Base-by-base conservation (phyloP, 2,797 vertebrate genomes). In the Gymnopithys bicolor region DNA sequence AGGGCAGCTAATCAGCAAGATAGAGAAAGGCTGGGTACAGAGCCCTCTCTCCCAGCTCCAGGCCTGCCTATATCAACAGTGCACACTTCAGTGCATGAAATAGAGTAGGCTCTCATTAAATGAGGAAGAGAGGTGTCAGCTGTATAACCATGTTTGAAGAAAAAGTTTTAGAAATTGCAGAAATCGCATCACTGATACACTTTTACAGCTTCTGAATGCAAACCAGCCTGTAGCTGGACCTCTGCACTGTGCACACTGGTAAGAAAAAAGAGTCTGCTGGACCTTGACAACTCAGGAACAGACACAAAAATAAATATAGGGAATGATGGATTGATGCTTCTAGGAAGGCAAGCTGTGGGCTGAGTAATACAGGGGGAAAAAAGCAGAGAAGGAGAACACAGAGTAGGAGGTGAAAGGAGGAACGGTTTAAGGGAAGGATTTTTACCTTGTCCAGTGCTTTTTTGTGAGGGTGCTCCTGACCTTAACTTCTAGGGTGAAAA, bases 321-420 rank as follows among this genome's bases (percentile, higher is more conserved):
- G 56, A 93, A 48, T 80, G 86, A 94, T 41, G 64, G 81, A 90
- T 69, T 64, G 84, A 75, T 81, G 59, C 43, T 89, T 87, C 87
- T 48, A 78, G 51, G 51, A 85, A 91, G 45, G 55, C 39, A 68
- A 85, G 60, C 43, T 83, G 60, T 46, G 58, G 32, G 58, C 27
- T 93, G 84, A 81, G 77, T 79, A 70, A 71, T 62, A 89, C 10
- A 14, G 22, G n/a, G 53, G 25, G 7, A 2, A 60, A 35, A 89
- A 70, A 21, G 17, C 63, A 59, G 16, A 55, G 21, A 74, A 62
- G 27, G 56, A 58, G 77, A 81, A 64, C 53, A 62, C 0, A 7
- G 49, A 85, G 46, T 30, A 60, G 48, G 43, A 91, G 66, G 55
- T 0, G 0, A 66, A 55, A 90, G 33, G 25, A 86, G 27, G 41